Base-by-base conservation (phyloP, 1,140 invertebrate species). In the Chymomyza costata region DNA sequence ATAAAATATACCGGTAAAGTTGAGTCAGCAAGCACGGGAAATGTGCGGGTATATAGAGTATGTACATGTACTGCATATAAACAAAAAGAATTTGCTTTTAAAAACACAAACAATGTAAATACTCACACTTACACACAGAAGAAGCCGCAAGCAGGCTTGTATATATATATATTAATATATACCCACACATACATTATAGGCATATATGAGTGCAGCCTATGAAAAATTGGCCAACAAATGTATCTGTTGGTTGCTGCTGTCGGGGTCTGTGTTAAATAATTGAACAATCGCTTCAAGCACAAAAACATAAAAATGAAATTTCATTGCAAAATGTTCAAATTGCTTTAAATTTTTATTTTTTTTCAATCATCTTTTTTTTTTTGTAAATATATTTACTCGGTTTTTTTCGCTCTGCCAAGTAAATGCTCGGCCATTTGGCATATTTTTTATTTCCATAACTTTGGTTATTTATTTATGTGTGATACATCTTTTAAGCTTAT, bases 191-290 rank as follows among this genome's bases (percentile, higher is more conserved):
- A n/a, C n/a, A n/a, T n/a, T n/a, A n/a, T n/a, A n/a, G n/a, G n/a
- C 6, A 11, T 15, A 13, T 30, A 30, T 39, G 13, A 25, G 7
- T 28, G 21, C 34, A 30, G 17, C 37, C 10, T 39, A 39, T 54
- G 31, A 61, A 74, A 74, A 69, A 58, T 52, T 58, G 45, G 31
- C 48, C 17, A 54, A 38, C 60, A 70, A 62, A 59, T 25, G 53
- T 52, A 68, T 71, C 62, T 70, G 44, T 41, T n/a, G 54, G 19
- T 66, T 59, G n/a, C n/a, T 60, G 38, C 47, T 58, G 49, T 14
- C 66, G 50, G 46, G n/a, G 35, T 46, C 25, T 19, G 44, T 44
- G 13, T 46, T 68, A 30, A 65, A 68, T 68, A 64, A 68, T 70
- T 60, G 48, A 68, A 44, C n/a, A 21, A 8, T 7, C 32, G 32